Evolutionary conservation across 2,113 vertebrate genomes (phyloP).

Genomic region (Vanacampus margaritifer): DNA sequence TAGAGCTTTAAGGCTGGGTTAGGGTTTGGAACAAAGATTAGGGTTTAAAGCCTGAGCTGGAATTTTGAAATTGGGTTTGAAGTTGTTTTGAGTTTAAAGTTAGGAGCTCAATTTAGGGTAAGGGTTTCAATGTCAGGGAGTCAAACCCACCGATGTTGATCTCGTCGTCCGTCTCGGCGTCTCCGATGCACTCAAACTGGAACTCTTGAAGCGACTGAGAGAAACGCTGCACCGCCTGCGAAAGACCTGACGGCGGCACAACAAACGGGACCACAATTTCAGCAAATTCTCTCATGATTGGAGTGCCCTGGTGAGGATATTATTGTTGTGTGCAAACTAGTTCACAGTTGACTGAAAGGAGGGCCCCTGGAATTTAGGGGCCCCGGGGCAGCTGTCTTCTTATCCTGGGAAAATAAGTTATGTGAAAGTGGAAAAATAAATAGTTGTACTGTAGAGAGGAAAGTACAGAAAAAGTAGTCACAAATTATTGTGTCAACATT

Average conservation of each 20-base stretch:
- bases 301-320: too few relatives aligned
- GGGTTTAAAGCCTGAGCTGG: too few relatives aligned
- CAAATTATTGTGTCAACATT: too few relatives aligned
- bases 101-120: too few relatives aligned
- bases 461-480: too few relatives aligned
- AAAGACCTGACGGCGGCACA: conserved; percentile 76
- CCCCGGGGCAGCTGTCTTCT: background rate
- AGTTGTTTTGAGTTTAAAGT: too few relatives aligned
- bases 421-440: too few relatives aligned
- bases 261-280: background rate
- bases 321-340: too few relatives aligned
- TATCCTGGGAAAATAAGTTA: background rate
- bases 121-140: background rate
- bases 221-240: conserved; percentile 92
- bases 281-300: background rate
- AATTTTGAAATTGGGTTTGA: too few relatives aligned
- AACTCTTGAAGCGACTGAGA: conserved; percentile 95
- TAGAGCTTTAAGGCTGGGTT: too few relatives aligned
- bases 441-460: too few relatives aligned
- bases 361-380: background rate
- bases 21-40: too few relatives aligned
- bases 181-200: conserved; percentile 95
- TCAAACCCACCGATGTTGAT: conserved; percentile 88
- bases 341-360: background rate
- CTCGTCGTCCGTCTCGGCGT: conserved; percentile 97